Evolutionary conservation across 1,140 invertebrate species (phyloP).

Genomic region (Bicyclus anynana): DNA sequence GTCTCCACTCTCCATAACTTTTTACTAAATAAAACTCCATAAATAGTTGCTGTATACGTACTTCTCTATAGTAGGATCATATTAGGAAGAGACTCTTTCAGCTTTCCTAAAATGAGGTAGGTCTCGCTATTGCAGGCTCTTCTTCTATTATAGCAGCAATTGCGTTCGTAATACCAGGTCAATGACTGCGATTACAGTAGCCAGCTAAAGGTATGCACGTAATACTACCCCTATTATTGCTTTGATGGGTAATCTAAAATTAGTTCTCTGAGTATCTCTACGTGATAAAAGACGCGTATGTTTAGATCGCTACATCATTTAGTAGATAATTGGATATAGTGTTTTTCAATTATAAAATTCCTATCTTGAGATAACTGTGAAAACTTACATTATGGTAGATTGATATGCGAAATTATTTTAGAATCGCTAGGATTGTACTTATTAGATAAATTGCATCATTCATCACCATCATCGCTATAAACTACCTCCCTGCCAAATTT

Average conservation of each 20-base stretch:
- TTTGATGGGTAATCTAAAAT: conserved; percentile 7
- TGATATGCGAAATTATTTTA: neutral
- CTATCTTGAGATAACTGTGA: neutral
- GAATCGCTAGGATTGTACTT: no score
- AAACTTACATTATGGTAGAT: neutral
- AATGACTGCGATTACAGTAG: conserved; percentile 7
- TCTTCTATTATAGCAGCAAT: neutral
- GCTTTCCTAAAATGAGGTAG: no score
- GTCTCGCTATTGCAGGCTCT: no score
- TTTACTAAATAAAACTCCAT: no score
- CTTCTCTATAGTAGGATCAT: no score
- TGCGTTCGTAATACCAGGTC: conserved; percentile 9
- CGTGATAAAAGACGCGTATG: conserved; percentile 1
- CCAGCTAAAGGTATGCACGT: conserved; percentile 8
- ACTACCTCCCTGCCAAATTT: no score
- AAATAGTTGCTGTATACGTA: no score
- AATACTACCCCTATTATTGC: conserved; percentile 22
- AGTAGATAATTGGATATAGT: conserved; percentile 1
- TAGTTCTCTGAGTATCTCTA: neutral
- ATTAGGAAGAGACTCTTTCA: no score
- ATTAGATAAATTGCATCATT: no score
- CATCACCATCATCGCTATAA: no score
- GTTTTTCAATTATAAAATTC: conserved; percentile 13
- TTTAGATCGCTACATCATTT: conserved; percentile 13
- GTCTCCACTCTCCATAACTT: no score